These are phyloP conservation scores for Trissolcus brochymenae DNA, from an alignment of 2,888 invertebrate species.

Conservation along the genomic window DNA sequence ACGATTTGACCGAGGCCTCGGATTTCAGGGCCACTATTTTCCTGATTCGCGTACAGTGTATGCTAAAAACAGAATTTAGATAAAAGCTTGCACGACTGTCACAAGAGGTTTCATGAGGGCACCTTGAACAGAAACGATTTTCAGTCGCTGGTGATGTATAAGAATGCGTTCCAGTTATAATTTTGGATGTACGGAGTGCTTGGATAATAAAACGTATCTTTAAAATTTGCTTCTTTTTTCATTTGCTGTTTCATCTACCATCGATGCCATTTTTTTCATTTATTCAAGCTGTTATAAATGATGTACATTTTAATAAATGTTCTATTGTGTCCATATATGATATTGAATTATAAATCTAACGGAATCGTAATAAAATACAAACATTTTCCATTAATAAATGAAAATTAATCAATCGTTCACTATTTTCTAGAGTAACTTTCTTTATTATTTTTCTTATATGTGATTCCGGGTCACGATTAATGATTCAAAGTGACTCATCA, in stretches of 20 bases:
- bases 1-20: no score
- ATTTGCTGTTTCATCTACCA: slow-evolving; percentile 11
- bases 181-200: slow-evolving; percentile 39
- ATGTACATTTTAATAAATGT: no score
- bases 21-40: no score
- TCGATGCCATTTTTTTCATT: neutral
- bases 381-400: neutral
- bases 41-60: no score
- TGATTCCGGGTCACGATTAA: neutral
- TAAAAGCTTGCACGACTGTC: slow-evolving; percentile 11
- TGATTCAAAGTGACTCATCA: slow-evolving; percentile 3
- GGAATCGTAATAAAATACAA: no score
- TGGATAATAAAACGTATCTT: slow-evolving; percentile 43
- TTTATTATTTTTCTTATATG: neutral
- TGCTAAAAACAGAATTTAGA: slow-evolving; percentile 13
- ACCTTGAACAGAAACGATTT: slow-evolving; percentile 23
- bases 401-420: neutral
- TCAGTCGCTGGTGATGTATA: slow-evolving; percentile 34
- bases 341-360: no score
- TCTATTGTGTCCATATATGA: no score
- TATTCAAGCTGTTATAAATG: neutral
- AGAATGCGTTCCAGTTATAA: slow-evolving; percentile 37
- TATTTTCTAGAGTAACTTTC: neutral
- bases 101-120: slow-evolving; percentile 9
- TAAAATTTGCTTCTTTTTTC: slow-evolving; percentile 4